Evolutionary conservation across 2,113 vertebrate genomes (phyloP).

Genomic region (Plecotus auritus): DNA sequence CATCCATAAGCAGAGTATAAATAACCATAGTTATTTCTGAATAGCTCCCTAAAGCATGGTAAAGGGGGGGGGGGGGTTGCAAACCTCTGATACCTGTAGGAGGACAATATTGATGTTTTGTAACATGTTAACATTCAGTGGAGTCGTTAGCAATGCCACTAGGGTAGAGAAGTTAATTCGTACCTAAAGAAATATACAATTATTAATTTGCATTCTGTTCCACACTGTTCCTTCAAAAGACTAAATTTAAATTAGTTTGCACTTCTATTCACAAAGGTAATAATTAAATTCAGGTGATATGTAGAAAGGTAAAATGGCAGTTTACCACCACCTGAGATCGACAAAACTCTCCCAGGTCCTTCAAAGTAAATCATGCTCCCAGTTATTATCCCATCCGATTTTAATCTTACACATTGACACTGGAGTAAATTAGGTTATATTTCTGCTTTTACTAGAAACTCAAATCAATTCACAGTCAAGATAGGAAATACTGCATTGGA

Average conservation of each 20-base stretch:
- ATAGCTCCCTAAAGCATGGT: not conserved
- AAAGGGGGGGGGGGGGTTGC: not conserved
- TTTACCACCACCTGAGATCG: not conserved
- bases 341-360: not conserved
- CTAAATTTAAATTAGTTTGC: conserved; percentile 36
- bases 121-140: not conserved
- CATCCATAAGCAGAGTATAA: not conserved
- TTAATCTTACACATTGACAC: not conserved
- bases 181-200: not conserved
- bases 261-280: conserved; percentile 17
- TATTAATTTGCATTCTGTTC: conserved; percentile 27
- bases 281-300: conserved; percentile 47
- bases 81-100: not conserved
- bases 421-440: not conserved
- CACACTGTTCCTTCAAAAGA: conserved; percentile 26
- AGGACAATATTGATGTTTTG: not conserved
- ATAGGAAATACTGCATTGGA: not conserved
- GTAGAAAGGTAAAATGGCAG: conserved; percentile 24
- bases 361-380: not conserved
- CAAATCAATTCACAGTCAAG: conserved; percentile 7
- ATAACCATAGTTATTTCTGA: not conserved
- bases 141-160: not conserved
- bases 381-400: not conserved
- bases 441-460: conserved; percentile 34
- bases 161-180: conserved; percentile 17